These are phyloP conservation scores for Rhagoletis zephyria DNA, from an alignment of 1,140 invertebrate species.

Conservation along the genomic window DNA sequence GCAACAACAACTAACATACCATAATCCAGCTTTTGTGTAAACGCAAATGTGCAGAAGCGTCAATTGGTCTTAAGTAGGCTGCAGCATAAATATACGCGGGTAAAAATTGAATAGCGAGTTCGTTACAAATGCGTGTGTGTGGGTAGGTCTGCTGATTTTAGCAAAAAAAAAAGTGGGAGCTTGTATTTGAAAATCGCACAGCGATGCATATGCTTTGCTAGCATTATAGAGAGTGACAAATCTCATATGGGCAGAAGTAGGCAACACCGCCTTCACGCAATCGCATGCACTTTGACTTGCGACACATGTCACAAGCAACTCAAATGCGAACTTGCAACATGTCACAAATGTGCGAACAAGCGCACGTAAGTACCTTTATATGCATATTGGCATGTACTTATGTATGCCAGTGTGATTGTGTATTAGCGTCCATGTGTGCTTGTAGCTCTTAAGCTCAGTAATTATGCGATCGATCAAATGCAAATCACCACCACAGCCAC, in stretches of 20 bases:
- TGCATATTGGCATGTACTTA: background rate
- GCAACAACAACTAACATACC: background rate
- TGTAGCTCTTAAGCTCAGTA: background rate
- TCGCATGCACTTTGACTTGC: conserved; percentile 27
- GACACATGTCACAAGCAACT: conserved; percentile 36
- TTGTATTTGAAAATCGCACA: background rate
- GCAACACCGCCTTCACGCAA: background rate
- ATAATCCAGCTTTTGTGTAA: background rate
- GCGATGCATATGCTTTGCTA: background rate
- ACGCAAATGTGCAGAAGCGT: background rate
- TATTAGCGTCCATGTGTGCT: background rate
- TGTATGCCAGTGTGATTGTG: background rate
- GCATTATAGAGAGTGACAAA: conserved; percentile 31
- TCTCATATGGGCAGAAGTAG: background rate
- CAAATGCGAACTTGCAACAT: conserved; percentile 1
- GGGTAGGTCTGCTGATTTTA: background rate
- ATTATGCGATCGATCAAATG: conserved; percentile 47
- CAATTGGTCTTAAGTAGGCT: background rate
- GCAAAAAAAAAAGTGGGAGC: background rate
- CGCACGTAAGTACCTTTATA: background rate
- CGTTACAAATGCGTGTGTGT: background rate
- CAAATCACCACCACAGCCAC: conserved; percentile 28
- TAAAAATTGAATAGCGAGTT: background rate
- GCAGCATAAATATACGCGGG: background rate
- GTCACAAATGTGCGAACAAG: background rate